Evolutionary conservation across 2,888 invertebrate genomes (phyloP).

Genomic region (Pheosia tremula): DNA sequence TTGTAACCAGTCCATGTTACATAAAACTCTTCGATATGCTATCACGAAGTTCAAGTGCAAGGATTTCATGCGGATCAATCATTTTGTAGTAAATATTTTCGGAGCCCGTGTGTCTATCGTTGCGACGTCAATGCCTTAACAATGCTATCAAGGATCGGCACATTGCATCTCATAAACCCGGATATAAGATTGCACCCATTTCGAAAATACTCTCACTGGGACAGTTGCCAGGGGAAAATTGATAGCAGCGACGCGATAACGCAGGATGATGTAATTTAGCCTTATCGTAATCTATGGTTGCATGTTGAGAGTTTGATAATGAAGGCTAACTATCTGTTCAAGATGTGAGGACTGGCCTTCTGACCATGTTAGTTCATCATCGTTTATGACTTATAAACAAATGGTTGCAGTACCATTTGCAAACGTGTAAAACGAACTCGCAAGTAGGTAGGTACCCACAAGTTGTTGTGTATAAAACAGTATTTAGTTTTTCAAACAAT

Average conservation of each 20-base stretch:
- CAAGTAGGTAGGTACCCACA: too few relatives aligned
- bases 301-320: conserved; percentile 20
- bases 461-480: too few relatives aligned
- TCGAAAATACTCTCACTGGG: conserved; percentile 19
- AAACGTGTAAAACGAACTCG: neutral
- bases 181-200: conserved; percentile 24
- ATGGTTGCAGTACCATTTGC: neutral
- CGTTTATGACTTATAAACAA: neutral
- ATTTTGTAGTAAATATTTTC: conserved; percentile 9
- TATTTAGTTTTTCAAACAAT: too few relatives aligned
- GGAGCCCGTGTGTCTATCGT: conserved; percentile 29
- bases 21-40: neutral
- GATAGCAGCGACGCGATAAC: conserved; percentile 24
- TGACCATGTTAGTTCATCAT: neutral
- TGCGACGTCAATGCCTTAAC: conserved; percentile 34
- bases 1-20: neutral
- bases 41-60: conserved; percentile 13
- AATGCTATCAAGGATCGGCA: conserved; percentile 19
- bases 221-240: conserved; percentile 23
- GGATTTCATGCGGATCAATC: conserved; percentile 22
- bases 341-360: neutral
- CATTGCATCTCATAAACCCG: conserved; percentile 26
- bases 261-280: conserved; percentile 24
- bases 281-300: conserved; percentile 31
- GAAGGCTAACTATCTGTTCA: conserved; percentile 8